Evolutionary conservation across 2,797 vertebrate species (phyloP), one percentile per base, ranked within the genome.

Genomic region (Rhynchotus rufescens): DNA sequence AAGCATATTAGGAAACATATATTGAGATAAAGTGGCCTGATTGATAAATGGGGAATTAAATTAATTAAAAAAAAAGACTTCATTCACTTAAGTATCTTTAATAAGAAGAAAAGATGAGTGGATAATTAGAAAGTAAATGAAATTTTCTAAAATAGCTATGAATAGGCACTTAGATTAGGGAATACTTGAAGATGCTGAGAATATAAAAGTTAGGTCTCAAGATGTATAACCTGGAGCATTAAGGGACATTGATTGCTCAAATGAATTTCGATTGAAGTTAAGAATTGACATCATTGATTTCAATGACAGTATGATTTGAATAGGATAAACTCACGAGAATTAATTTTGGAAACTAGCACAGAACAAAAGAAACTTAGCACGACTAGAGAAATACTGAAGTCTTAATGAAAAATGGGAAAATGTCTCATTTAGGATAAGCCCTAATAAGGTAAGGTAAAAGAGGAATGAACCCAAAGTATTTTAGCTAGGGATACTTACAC

Each of bases 1-100:
- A 38, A 75, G 25, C 5, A 62, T 57, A 66, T 66, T 42, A 34
- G 17, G 17, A 86, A 54, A 86, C 82, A 78, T 52, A 71, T 1
- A 28, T 4, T 32, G 71, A 72, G 32, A 68, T 49, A 65, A 4
- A 28, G 30, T 42, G 15, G 11, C 2, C 16, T 68, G 45, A 76
- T 75, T 71, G 57, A 85, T 77, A 83, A 92, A 85, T 74, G 45
- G 25, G 30, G 17, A 89, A 82, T 52, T 61, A 85, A 74, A 71
- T 2, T 74, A 25, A 22, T 64, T 80, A 16, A 4, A 49, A 6
- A 2, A 4, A n/a, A 38, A 23, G 1, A 10, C 12, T 36, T 21
- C 32, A 9, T 74, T 76, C 28, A 57, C 17, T 34, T 86, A 74
- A 34, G 6, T 60, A 6, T 40, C 22, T 76, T 71, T 67, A 80